phyloP scores from a whole-genome alignment of 2,113 vertebrate species.

The Regulus satrapa region DNA sequence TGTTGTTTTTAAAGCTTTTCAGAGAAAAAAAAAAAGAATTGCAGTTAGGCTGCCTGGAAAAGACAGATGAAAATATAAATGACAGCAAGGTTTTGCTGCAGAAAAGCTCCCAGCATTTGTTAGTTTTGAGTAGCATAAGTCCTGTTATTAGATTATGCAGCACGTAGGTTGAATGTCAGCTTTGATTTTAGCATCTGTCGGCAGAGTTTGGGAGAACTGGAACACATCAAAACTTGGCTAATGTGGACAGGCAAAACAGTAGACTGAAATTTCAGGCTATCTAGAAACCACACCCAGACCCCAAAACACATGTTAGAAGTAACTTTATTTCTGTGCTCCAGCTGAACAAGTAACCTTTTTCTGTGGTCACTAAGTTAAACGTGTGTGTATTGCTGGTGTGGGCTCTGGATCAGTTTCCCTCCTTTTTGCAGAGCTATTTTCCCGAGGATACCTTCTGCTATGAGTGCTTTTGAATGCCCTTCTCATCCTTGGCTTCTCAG shows the following conservation, averaged over 20 bases:
- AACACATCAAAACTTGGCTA: slow-evolving; percentile 61
- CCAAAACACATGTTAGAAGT: slow-evolving; percentile 47
- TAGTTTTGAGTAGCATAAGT: slow-evolving; percentile 22
- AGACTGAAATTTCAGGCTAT: slow-evolving; percentile 68
- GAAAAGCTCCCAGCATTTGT: not conserved
- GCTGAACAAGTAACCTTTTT: slow-evolving; percentile 52
- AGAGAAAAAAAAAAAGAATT: not conserved
- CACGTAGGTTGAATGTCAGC: slow-evolving; percentile 17
- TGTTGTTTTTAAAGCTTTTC: not conserved
- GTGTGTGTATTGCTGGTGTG: not conserved
- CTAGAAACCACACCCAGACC: slow-evolving; percentile 66
- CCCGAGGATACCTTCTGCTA: not conserved
- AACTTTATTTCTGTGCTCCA: slow-evolving; percentile 32
- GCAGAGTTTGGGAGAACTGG: slow-evolving; percentile 48
- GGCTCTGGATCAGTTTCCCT: not conserved
- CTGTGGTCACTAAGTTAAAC: slow-evolving; percentile 13
- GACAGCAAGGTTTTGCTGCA: slow-evolving; percentile 5
- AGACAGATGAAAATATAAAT: not conserved
- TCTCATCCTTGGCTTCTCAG: not conserved
- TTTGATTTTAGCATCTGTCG: slow-evolving; percentile 66
- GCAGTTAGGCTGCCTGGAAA: not conserved
- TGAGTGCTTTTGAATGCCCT: not conserved
- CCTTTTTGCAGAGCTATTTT: not conserved
- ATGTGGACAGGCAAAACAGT: slow-evolving; percentile 56
- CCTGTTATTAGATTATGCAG: slow-evolving; percentile 56